Percentiles rank a stretch among this genome's conserved stretches.
These are phyloP conservation scores for Scrobipalpa costella DNA, from an alignment of 2,888 invertebrate species.

Conservation along the genomic window DNA sequence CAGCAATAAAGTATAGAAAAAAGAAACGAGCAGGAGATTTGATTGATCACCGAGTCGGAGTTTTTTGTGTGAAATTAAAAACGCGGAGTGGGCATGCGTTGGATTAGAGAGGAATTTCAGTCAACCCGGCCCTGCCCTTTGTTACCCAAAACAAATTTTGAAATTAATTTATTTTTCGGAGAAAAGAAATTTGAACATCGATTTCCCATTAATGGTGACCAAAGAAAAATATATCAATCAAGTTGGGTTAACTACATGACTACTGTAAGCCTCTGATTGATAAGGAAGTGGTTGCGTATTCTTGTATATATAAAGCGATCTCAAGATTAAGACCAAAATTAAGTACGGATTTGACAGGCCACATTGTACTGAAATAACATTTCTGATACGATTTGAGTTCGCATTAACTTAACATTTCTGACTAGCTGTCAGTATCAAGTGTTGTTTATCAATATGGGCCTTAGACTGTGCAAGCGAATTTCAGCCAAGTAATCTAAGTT, in stretches of 20 bases:
- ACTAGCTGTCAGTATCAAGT: too few species aligned
- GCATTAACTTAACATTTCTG: too few species aligned
- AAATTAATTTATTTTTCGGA: slow-evolving; percentile 62
- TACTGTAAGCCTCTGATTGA: neutral
- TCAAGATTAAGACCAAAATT: too few species aligned
- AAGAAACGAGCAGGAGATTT: slow-evolving; percentile 70
- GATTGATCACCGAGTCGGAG: slow-evolving; percentile 78
- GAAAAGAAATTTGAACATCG: slow-evolving; percentile 53
- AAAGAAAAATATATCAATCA: slow-evolving; percentile 4
- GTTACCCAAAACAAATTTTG: slow-evolving; percentile 61
- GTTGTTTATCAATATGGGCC: too few species aligned
- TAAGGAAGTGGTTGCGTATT: neutral
- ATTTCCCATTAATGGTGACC: slow-evolving; percentile 53
- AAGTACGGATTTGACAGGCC: too few species aligned
- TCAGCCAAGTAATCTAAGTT: neutral
- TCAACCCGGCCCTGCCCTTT: slow-evolving; percentile 57
- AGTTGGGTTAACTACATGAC: neutral
- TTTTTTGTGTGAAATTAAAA: slow-evolving; percentile 81
- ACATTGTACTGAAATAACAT: too few species aligned
- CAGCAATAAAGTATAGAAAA: slow-evolving; percentile 75
- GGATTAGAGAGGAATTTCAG: slow-evolving; percentile 76
- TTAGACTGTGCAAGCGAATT: too few species aligned
- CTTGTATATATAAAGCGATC: too few species aligned
- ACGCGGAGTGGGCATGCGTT: slow-evolving; percentile 72
- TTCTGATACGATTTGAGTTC: too few species aligned